phyloP scores from a whole-genome alignment of 2,113 vertebrate species.

The Oncorhynchus tshawytscha region DNA sequence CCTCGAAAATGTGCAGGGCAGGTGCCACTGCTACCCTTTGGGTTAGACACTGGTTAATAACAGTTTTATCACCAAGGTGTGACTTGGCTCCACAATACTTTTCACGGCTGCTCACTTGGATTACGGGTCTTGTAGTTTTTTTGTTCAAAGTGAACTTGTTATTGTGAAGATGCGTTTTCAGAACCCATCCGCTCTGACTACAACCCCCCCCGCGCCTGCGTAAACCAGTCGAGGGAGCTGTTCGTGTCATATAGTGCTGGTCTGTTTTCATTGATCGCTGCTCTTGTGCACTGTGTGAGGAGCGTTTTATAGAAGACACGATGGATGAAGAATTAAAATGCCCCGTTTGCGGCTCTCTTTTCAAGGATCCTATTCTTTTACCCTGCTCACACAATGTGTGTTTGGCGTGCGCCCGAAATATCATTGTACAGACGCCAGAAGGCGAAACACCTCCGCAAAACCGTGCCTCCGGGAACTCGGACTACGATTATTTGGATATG shows the following conservation, averaged over 20 bases:
- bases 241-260: conserved; percentile 68
- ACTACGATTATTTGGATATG: conserved; percentile 80
- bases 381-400: conserved; percentile 94
- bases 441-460: conserved; percentile 79
- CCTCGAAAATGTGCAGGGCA: too few species aligned
- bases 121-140: not conserved
- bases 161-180: not conserved
- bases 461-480: conserved; percentile 76
- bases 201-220: conserved; percentile 23
- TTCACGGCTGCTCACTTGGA: not conserved
- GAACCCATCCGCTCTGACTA: conserved; percentile 14
- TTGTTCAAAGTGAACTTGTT: not conserved
- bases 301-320: conserved; percentile 46
- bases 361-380: conserved; percentile 86
- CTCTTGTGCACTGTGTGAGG: conserved; percentile 20
- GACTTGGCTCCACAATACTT: too few species aligned
- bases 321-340: conserved; percentile 98
- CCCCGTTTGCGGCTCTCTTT: conserved; percentile 92
- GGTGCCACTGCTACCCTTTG: too few species aligned
- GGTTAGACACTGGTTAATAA: too few species aligned
- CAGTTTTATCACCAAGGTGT: too few species aligned
- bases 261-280: conserved; percentile 44
- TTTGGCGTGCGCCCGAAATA: conserved; percentile 91
- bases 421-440: conserved; percentile 92
- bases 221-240: conserved; percentile 60